A percentile compares a stretch with the other conserved stretches of the same genome.
Evolutionary conservation across 2,113 vertebrate species (phyloP).

Genomic region (Semnornis frantzii): DNA sequence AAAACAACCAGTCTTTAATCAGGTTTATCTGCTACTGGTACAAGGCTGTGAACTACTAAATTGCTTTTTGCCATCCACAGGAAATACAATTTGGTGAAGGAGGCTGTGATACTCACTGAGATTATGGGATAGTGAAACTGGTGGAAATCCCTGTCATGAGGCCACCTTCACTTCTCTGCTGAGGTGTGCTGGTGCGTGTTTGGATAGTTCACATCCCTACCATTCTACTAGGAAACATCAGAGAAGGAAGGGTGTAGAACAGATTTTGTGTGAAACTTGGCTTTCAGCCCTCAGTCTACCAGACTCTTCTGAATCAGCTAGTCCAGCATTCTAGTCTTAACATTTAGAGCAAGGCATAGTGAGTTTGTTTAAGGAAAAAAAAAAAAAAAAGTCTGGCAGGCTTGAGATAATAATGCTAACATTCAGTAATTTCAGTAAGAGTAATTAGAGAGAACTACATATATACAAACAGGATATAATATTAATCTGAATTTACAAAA

Average conservation of each 20-base stretch:
- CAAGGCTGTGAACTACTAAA: not conserved
- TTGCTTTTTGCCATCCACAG: not conserved
- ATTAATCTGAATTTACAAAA: constrained; percentile 32
- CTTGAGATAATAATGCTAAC: not conserved
- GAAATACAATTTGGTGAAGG: not conserved
- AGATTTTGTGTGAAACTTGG: not conserved
- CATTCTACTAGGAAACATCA: fast-evolving
- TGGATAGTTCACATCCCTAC: not conserved
- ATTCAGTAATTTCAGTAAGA: not conserved
- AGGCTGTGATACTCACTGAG: not conserved
- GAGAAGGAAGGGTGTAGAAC: not conserved
- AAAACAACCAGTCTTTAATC: not conserved
- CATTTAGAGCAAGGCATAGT: fast-evolving
- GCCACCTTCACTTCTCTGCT: not conserved
- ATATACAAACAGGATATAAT: not conserved
- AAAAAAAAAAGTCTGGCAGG: too few species aligned
- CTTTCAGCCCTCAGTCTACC: not conserved
- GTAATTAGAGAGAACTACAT: not conserved
- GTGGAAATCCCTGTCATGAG: fast-evolving
- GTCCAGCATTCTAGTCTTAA: not conserved
- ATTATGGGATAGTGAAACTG: not conserved
- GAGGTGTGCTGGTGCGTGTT: fast-evolving
- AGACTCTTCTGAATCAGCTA: not conserved
- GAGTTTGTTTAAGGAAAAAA: not conserved
- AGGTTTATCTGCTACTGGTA: not conserved